These are phyloP conservation scores for Lasioglossum villosulum DNA, from an alignment of 2,888 invertebrate genomes.

Conservation along the genomic window DNA sequence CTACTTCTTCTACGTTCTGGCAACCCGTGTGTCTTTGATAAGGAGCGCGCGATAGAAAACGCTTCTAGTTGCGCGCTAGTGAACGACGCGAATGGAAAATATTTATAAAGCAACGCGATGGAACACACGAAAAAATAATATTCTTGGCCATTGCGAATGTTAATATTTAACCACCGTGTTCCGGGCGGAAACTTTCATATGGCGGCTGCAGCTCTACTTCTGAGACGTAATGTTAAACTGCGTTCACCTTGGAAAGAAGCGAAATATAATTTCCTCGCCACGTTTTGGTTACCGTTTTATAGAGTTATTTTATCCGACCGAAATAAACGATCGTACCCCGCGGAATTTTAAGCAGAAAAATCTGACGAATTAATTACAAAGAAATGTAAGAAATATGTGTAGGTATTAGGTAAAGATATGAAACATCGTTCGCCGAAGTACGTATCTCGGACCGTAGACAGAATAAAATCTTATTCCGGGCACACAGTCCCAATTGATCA, in stretches of 20 bases:
- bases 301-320: neutral
- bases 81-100: neutral
- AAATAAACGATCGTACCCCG: neutral
- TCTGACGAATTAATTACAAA: too few species aligned
- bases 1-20: neutral
- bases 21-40: neutral
- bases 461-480: neutral
- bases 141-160: neutral
- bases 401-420: neutral
- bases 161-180: neutral
- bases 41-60: constrained; percentile 21
- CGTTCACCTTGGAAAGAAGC: neutral
- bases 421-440: neutral
- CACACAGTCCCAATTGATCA: neutral
- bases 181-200: neutral
- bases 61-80: neutral
- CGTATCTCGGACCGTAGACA: neutral
- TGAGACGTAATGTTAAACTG: neutral
- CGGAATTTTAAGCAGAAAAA: neutral
- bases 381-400: too few species aligned
- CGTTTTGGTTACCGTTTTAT: neutral
- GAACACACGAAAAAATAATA: constrained; percentile 2
- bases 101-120: neutral
- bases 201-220: neutral
- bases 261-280: neutral